Base-by-base conservation (phyloP, 1,140 invertebrate species). In the Trissolcus basalis region DNA sequence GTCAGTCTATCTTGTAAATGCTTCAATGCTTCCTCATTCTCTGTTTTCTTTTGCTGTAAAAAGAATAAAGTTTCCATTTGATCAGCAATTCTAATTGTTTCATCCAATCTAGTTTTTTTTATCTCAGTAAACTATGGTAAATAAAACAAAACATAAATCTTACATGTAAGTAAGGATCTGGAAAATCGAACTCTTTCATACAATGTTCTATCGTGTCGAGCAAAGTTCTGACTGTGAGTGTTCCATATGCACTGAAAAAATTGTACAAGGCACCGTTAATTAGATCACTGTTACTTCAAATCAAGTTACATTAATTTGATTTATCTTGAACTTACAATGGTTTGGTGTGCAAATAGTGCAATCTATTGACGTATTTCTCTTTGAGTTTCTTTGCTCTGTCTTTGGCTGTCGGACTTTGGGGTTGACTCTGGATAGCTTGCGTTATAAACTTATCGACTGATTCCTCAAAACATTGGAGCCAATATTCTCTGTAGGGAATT, bases 131-230 rank as follows among this genome's bases (percentile, higher is more conserved):
- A 11, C 35, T 55, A 68, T 11, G 19, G 19, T 12, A 69, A 63
- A 41, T 91, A 90, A 41, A 27, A 3, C 6, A 33, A 56, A 63
- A 50, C 15, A 48, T 9, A 14, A 5, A 43, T 80, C 92, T 93
- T 86, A 93, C 93, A 71, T 90, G 90, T 48, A 94, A 90, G 92
- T 97, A 99, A 9, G 96, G 93, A 90, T 99, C 97, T 79, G 94
- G 94, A 87, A 99, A 99, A 67, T 96, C 94, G 85, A 94, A 96
- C 81, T 96, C 94, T 77, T 94, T 92, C 81, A 98, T 90, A 84
- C 93, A 96, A 83, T 96, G 96, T 88, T 97, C 96, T 81, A 97
- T 96, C 48, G 96, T 94, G 84, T 98, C 96, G 56, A 99, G 89
- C 60, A 99, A 89, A 83, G 93, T 94, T 84, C 97, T 89, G 61